Conservation (phyloP, 2,113 vertebrate genomes). For the Peromyscus polionotus region DNA sequence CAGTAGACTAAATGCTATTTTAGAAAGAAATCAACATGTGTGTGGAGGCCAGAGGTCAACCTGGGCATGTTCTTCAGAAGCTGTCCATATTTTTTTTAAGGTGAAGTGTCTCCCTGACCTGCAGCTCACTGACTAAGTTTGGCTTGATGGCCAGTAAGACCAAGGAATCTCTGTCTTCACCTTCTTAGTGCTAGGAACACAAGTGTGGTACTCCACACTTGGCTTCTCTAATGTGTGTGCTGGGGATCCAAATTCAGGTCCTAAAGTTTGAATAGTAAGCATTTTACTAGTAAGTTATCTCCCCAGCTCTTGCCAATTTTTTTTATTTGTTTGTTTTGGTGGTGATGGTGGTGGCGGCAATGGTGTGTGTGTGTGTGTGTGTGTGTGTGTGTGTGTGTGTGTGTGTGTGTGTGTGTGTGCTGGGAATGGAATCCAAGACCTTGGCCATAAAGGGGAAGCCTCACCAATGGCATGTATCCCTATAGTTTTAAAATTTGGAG, state of each 20-base stretch:
- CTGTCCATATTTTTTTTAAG: background rate
- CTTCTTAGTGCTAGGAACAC: background rate
- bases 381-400: background rate
- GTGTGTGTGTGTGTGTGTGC: background rate
- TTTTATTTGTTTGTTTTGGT: background rate
- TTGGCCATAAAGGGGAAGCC: background rate
- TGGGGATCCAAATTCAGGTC: background rate
- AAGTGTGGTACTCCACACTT: background rate
- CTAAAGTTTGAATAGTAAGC: background rate
- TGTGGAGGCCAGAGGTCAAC: background rate
- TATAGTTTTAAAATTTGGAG: background rate
- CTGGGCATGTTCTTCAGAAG: background rate
- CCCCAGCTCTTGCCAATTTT: background rate
- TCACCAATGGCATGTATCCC: too few relatives aligned
- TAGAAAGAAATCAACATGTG: background rate
- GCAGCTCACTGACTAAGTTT: background rate
- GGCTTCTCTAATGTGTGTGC: background rate
- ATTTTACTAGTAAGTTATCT: background rate
- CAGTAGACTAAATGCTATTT: background rate
- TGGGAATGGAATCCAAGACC: background rate
- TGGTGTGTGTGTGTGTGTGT: too few relatives aligned
- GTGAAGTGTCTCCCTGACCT: background rate
- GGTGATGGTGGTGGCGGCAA: background rate
- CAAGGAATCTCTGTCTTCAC: background rate
- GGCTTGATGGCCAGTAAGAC: background rate